Evolutionary conservation across 2,888 invertebrate genomes (phyloP).

Genomic region (Cyclophora punctaria): DNA sequence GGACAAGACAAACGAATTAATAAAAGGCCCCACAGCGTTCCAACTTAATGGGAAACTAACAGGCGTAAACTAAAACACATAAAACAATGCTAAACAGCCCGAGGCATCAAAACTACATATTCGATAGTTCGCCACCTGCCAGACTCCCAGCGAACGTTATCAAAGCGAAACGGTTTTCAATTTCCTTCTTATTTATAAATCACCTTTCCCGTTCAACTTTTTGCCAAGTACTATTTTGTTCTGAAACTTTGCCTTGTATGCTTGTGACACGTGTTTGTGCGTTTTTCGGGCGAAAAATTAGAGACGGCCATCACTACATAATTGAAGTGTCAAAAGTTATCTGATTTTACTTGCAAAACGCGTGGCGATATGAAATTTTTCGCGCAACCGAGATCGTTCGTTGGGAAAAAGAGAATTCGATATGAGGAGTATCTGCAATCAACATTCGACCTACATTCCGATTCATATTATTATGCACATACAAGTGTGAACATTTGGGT

Average conservation of each 20-base stretch:
- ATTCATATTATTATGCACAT: slow-evolving; percentile 48
- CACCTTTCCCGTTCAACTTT: slow-evolving; percentile 43
- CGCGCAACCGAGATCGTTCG: slow-evolving; percentile 59
- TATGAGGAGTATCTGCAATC: slow-evolving; percentile 69
- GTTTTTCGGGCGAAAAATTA: slow-evolving; percentile 51
- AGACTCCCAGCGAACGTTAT: slow-evolving; percentile 37
- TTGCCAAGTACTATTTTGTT: slow-evolving; percentile 55
- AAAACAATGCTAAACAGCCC: slow-evolving; percentile 42
- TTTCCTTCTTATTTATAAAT: slow-evolving; percentile 43
- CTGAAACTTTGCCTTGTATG: slow-evolving; percentile 59
- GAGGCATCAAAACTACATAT: slow-evolving; percentile 24
- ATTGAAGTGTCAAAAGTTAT: slow-evolving; percentile 76
- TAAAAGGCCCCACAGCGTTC: slow-evolving; percentile 41
- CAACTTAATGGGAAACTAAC: slow-evolving; percentile 54
- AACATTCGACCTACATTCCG: slow-evolving; percentile 67
- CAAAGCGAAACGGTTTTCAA: slow-evolving; percentile 58
- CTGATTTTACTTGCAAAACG: slow-evolving; percentile 75
- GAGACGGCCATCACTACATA: slow-evolving; percentile 66
- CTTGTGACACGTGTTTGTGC: slow-evolving; percentile 55
- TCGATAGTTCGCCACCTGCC: slow-evolving; percentile 30
- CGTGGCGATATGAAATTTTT: slow-evolving; percentile 70
- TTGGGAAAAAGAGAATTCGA: slow-evolving; percentile 70
- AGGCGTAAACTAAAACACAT: slow-evolving; percentile 56
- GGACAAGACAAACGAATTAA: slow-evolving; percentile 42
- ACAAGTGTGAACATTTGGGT: slow-evolving; percentile 33